Evolutionary conservation across 1,140 invertebrate species (phyloP), one percentile per base, ranked within the genome.

Genomic region (Bombus confusus): DNA sequence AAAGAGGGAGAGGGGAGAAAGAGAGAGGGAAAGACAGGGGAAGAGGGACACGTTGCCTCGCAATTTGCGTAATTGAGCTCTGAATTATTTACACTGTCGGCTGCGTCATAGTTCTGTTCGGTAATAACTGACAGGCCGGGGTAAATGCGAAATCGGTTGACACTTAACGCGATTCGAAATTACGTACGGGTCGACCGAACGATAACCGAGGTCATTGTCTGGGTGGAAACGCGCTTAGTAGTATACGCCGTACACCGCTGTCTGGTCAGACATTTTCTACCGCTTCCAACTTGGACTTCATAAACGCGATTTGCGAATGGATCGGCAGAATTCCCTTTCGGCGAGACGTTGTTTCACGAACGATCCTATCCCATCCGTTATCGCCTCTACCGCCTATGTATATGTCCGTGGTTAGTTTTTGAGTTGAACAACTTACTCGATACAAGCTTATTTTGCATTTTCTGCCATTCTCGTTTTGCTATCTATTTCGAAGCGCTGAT

Each of bases 81-180:
- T 95, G 93, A 95, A 95, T 95, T 95, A 95, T 95, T 95, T 94
- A 95, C 93, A 93, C 91, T 93, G 92, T 91, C 91, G 92, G 93
- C 91, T 93, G 92, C 93, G 93, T 94, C 93, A 94, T 94, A 94
- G 93, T 95, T 94, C 91, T 92, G 89, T 86, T 90, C 89, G 87
- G 92, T 92, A 93, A 93, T 93, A 94, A 93, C 93, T 90, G 91
- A 90, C 89, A 87, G 87, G 86, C 77, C 83, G 74, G 87, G 77
- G 71, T 86, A 84, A 90, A 86, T 85, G 91, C 85, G 85, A 88
- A 92, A 93, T 87, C 86, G 88, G 86, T 88, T 87, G 88, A 91
- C 91, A 90, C 87, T 92, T 92, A 85, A 81, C 87, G 83, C 88
- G 86, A 79, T 78, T 89, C 88, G 52, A 83, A 87, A 90, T 90